A percentile compares a stretch with the other conserved stretches of the same genome.
Evolutionary conservation across 2,888 invertebrate genomes (phyloP).

Genomic region (Crematogaster levior): DNA sequence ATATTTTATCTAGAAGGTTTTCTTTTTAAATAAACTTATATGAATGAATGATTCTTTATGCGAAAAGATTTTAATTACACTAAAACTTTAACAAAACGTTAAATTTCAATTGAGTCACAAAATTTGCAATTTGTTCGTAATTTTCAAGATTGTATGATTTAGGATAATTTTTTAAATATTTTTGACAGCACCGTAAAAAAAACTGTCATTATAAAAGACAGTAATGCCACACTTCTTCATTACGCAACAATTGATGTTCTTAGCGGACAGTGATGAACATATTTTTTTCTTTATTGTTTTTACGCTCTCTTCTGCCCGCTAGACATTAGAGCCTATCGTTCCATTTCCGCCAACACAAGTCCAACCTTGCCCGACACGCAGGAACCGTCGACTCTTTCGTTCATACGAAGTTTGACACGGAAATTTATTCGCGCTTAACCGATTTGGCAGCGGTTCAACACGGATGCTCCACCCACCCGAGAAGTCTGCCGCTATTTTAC

Average conservation of each 20-base stretch:
- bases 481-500: constrained; percentile 78
- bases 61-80: neutral
- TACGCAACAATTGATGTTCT: neutral
- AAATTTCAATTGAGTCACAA: neutral
- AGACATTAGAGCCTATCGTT: constrained; percentile 67
- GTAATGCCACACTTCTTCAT: neutral
- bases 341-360: constrained; percentile 61
- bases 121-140: neutral
- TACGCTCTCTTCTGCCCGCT: constrained; percentile 50
- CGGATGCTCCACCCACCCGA: constrained; percentile 73
- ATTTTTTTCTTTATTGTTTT: neutral
- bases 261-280: neutral
- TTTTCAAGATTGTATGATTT: neutral
- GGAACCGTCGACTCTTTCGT: constrained; percentile 64
- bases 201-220: neutral
- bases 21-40: neutral
- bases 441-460: constrained; percentile 84
- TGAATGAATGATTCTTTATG: neutral
- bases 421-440: constrained; percentile 84
- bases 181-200: neutral
- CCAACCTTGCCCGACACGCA: constrained; percentile 64
- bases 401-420: constrained; percentile 81
- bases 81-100: neutral
- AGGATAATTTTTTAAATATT: neutral
- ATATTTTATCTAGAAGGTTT: neutral